A percentile compares a stretch with the other conserved stretches of the same genome.
These are phyloP conservation scores for Halichoerus grypus DNA, from an alignment of 2,113 vertebrate genomes.

Conservation along the genomic window DNA sequence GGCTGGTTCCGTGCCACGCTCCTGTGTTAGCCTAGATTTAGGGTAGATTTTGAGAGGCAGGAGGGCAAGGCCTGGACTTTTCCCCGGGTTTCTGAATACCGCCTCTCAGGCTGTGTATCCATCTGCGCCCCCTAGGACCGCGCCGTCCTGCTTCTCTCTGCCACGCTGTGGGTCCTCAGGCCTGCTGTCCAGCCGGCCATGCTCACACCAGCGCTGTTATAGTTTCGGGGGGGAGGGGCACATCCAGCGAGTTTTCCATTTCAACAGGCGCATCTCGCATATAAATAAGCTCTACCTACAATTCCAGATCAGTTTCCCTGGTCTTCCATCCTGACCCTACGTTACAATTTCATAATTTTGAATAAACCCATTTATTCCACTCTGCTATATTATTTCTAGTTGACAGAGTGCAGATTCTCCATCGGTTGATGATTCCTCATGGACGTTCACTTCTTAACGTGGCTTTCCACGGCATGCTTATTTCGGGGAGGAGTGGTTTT, in stretches of 20 bases:
- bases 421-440: not conserved
- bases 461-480: not conserved
- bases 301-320: not conserved
- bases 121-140: not conserved
- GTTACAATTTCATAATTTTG: not conserved
- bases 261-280: not conserved
- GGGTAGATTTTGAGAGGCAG: accelerated
- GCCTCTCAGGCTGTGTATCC: not conserved
- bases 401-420: not conserved
- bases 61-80: not conserved
- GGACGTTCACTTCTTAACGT: not conserved
- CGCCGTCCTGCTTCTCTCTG: not conserved
- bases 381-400: not conserved
- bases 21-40: accelerated
- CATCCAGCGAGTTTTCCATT: not conserved
- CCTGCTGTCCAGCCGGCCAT: not conserved
- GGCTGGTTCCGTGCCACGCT: not conserved
- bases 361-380: not conserved
- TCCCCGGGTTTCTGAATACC: accelerated
- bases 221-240: not conserved
- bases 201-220: not conserved
- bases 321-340: not conserved
- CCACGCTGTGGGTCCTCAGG: not conserved
- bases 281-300: not conserved
- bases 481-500: not conserved